phyloP scores from a whole-genome alignment of 2,888 invertebrate genomes.

The Panopea generosa region DNA sequence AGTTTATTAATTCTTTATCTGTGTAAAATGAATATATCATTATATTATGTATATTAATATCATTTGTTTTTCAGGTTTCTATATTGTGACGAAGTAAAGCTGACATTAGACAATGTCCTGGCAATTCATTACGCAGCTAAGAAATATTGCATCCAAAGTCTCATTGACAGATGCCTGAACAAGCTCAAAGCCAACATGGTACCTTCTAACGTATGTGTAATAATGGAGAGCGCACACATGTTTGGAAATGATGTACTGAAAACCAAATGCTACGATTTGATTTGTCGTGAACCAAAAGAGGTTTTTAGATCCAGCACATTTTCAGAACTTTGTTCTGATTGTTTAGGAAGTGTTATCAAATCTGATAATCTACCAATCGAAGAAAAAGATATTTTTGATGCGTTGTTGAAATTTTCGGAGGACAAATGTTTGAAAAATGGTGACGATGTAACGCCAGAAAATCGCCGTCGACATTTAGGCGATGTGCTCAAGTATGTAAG shows the following conservation, averaged over 20 bases:
- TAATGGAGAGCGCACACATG: constrained; percentile 62
- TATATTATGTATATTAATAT: no score
- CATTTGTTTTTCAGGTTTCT: constrained; percentile 48
- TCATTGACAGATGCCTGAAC: constrained; percentile 62
- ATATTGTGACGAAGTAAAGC: constrained; percentile 46
- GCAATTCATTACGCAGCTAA: constrained; percentile 55
- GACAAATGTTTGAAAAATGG: constrained; percentile 51
- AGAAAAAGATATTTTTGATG: constrained; percentile 65
- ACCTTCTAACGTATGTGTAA: constrained; percentile 59
- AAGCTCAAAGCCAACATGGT: constrained; percentile 58
- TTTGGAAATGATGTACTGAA: constrained; percentile 56
- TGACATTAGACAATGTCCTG: constrained; percentile 53
- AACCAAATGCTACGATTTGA: constrained; percentile 52
- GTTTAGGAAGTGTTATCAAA: constrained; percentile 55
- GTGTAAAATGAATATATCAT: no score
- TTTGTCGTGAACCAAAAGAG: constrained; percentile 50
- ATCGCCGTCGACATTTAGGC: constrained; percentile 45
- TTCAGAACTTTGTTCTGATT: constrained; percentile 55
- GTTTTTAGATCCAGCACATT: constrained; percentile 57
- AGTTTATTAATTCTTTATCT: no score
- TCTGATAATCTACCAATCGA: constrained; percentile 54
- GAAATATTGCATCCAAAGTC: constrained; percentile 59
- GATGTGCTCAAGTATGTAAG: constrained; percentile 58
- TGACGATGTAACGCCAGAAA: constrained; percentile 46
- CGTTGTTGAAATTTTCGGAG: constrained; percentile 55